Conservation (phyloP, 2,113 vertebrate species). For the Caranx melampygus region DNA sequence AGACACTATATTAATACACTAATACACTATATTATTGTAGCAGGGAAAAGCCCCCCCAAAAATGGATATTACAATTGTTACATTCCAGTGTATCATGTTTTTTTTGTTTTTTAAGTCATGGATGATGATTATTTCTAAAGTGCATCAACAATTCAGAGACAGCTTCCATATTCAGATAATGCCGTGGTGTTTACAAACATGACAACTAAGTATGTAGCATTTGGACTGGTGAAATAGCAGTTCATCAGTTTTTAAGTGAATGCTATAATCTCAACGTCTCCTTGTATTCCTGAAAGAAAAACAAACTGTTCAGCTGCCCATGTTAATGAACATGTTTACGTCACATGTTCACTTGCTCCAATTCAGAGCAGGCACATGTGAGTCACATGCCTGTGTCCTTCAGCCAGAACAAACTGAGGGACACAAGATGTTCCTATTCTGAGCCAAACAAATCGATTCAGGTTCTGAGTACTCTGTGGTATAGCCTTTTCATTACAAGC, state of each 20-base stretch:
- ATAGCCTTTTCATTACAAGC: not conserved
- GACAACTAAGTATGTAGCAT: not conserved
- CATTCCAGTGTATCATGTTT: not conserved
- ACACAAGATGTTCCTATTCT: conserved; percentile 23
- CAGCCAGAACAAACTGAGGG: conserved; percentile 35
- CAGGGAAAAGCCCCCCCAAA: not conserved
- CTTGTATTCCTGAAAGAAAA: conserved; percentile 24
- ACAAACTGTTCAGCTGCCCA: conserved; percentile 33
- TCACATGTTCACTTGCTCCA: conserved; percentile 39
- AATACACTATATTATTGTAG: not conserved
- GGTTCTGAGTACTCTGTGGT: not conserved
- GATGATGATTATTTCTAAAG: not conserved
- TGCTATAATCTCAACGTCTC: not conserved
- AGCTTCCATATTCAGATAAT: not conserved
- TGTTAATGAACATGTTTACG: conserved; percentile 1
- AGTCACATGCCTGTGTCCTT: conserved; percentile 40
- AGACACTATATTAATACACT: not conserved
- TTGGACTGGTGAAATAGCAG: conserved; percentile 5
- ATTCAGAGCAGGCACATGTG: conserved; percentile 13
- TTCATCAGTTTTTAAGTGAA: not conserved
- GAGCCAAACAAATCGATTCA: conserved; percentile 15
- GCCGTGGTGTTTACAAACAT: not conserved
- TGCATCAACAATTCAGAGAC: not conserved
- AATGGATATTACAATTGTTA: not conserved
- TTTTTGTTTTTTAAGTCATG: not conserved